phyloP scores from a whole-genome alignment of 2,888 invertebrate species.

The Yponomeuta cagnagella region DNA sequence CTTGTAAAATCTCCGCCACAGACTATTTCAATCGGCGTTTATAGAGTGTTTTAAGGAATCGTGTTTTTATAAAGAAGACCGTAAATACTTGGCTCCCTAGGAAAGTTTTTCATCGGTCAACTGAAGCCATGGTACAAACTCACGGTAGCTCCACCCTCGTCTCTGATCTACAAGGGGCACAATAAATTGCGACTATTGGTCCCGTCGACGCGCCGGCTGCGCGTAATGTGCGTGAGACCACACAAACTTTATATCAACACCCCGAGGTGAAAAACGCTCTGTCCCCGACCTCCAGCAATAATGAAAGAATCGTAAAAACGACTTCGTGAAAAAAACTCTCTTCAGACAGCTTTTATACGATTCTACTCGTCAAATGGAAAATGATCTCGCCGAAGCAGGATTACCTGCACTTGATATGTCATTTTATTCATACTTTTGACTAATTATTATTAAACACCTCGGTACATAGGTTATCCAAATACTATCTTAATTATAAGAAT shows the following conservation, averaged over 20 bases:
- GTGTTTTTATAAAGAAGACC: too few relatives aligned
- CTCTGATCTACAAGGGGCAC: conserved; percentile 20
- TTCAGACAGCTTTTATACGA: not conserved
- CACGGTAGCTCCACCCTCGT: not conserved
- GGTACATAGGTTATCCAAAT: too few relatives aligned
- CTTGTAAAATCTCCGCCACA: too few relatives aligned
- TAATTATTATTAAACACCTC: too few relatives aligned
- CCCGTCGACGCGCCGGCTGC: conserved; percentile 40
- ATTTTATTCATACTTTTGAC: too few relatives aligned
- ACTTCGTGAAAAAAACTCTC: not conserved
- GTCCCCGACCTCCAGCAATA: conserved; percentile 15
- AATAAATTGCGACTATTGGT: conserved; percentile 63
- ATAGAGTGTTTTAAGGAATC: too few relatives aligned
- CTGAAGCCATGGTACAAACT: not conserved
- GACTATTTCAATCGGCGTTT: too few relatives aligned
- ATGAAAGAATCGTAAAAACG: conserved; percentile 7
- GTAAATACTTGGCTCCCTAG: not conserved
- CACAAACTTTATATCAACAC: conserved; percentile 51
- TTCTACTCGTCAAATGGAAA: not conserved
- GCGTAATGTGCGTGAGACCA: conserved; percentile 56
- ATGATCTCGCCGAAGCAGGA: not conserved
- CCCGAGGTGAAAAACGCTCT: conserved; percentile 21
- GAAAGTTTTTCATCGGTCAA: not conserved
- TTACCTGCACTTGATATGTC: not conserved
- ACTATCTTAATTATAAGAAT: too few relatives aligned